Base-by-base conservation (phyloP, 2,113 vertebrate genomes). In the Gobiocypris rarus region DNA sequence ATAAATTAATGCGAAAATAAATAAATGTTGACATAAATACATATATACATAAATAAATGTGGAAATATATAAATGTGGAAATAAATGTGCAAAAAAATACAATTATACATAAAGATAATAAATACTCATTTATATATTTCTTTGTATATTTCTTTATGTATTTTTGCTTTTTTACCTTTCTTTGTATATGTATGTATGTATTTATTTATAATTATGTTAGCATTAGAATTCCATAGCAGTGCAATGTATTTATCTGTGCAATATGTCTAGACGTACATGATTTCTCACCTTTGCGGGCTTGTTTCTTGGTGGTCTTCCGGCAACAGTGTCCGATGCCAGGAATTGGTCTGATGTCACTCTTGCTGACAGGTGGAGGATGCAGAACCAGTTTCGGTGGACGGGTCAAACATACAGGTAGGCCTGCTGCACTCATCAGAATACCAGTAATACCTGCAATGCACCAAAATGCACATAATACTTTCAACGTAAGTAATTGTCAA, bases 291-390 rank as follows among this genome's bases (percentile, higher is more conserved):
- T 98, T 98, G 88, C 95, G 96, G 79, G 95, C 94, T 88, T 98
- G 97, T n/a, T 97, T 98, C 93, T 96, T 97, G 89, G 95, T 97
- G 85, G 96, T 98, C 89, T 98, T 98, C 90, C 97, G 96, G 91
- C 96, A 97, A 71, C 95, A 96, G 93, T 96, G 95, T 85, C 95
- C 94, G 86, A 99, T 93, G 13, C 97, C 96, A 0, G 96, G 96
- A 86, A 99, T 95, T n/a, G 97, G 96, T 86, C 97, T 97, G 82
- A 99, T 96, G 89, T 98, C 96, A 0, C 95, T 96, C 89, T 97
- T 98, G 95, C 95, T 97, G 92, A 98, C 96, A 0, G 96, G 96
- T 0, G 97, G 97, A 0, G 97, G 97, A 75, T 98, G 97, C 58
- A 98, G 94, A 83, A 97, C 95, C 61, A 97, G 92, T 89, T 97